phyloP scores from a whole-genome alignment of 1,140 invertebrate genomes.

The Stenopsyche tienmushanensis region DNA sequence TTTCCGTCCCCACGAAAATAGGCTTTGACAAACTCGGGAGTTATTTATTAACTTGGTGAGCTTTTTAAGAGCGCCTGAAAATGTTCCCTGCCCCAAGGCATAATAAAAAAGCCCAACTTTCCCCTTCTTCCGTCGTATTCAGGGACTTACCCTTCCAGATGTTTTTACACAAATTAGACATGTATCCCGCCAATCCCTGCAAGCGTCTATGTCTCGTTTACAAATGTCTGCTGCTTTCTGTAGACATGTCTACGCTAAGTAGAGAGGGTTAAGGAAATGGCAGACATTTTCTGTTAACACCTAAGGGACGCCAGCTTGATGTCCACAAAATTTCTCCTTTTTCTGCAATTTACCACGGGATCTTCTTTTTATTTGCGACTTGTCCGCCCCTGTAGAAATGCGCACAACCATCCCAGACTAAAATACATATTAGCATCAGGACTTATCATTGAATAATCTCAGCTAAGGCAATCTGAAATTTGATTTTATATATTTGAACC shows the following conservation, averaged over 20 bases:
- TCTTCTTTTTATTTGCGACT: not conserved
- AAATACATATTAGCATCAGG: too few species aligned
- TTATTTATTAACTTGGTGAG: not conserved
- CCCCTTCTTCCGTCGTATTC: conserved; percentile 6
- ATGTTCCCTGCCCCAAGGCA: not conserved
- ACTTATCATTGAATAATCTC: too few species aligned
- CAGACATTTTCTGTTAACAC: conserved; percentile 3
- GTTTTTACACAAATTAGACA: conserved; percentile 38
- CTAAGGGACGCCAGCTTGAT: not conserved
- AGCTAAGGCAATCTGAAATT: too few species aligned
- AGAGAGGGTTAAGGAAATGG: conserved; percentile 13
- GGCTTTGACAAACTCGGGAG: not conserved
- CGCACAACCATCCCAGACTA: too few species aligned
- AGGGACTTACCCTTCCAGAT: conserved; percentile 24
- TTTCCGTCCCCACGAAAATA: not conserved
- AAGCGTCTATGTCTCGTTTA: conserved; percentile 21
- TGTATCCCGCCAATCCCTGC: conserved; percentile 20
- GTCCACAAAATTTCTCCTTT: not conserved
- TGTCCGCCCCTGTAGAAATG: not conserved
- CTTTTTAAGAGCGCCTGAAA: not conserved
- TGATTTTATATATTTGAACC: too few species aligned
- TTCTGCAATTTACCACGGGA: not conserved
- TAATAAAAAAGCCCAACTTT: not conserved
- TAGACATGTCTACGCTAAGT: conserved; percentile 8
- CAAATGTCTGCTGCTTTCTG: conserved; percentile 10